Percentiles rank a stretch among this genome's conserved stretches.
Conservation (phyloP, 2,113 vertebrate species). For the Diphyllodes magnificus region DNA sequence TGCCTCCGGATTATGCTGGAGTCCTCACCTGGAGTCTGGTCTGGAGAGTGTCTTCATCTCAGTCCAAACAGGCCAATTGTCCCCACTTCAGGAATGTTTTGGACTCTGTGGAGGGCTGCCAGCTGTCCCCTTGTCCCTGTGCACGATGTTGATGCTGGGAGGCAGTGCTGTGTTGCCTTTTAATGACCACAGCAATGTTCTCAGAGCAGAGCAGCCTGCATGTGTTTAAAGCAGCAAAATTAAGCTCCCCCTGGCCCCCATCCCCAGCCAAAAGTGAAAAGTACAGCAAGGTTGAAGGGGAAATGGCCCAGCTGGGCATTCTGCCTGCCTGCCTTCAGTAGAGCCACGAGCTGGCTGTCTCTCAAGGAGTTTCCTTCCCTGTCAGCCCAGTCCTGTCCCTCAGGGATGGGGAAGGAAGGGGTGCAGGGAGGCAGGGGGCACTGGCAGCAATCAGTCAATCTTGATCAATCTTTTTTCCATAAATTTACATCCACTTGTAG, state of each 20-base stretch:
- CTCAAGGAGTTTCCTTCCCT: background rate
- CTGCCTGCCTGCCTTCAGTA: background rate
- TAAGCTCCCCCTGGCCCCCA: background rate
- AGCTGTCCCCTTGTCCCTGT: background rate
- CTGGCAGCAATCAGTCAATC: background rate
- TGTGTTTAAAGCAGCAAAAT: background rate
- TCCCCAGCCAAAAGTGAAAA: background rate
- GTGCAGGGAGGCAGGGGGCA: background rate
- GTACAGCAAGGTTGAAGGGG: background rate
- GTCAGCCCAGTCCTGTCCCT: accelerated
- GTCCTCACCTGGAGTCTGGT: background rate
- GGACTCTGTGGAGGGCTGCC: background rate
- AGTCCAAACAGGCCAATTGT: accelerated
- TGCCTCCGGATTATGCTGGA: background rate
- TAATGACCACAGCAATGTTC: constrained; percentile 17
- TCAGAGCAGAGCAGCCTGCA: background rate
- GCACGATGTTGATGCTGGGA: background rate
- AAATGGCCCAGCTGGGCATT: background rate
- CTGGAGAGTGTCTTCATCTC: background rate
- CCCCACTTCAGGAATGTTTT: background rate
- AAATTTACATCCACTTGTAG: background rate
- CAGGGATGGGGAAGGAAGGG: background rate
- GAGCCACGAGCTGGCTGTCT: accelerated
- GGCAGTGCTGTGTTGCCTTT: background rate
- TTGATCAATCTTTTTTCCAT: background rate